Base-by-base conservation (phyloP, 2,113 vertebrate species). In the Plestiodon gilberti region DNA sequence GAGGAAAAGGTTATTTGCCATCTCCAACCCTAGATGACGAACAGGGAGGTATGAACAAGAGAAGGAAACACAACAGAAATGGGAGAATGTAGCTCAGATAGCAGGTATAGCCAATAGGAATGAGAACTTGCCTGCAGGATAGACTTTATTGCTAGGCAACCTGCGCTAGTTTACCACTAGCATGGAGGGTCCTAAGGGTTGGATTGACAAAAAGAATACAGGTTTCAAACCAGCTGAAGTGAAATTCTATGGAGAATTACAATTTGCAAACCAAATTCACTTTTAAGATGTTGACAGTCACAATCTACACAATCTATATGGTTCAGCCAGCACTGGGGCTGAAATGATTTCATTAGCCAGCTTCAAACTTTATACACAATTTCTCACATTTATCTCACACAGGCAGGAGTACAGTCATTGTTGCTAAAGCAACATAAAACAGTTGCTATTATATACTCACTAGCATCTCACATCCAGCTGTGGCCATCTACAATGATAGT, bases 351-450 rank as follows among this genome's bases (percentile, higher is more conserved):
- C 3, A 0, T 0, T 35, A 81, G 33, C 80, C 52, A 48, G 65
- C 71, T 71, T 55, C 9, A 57, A n/a, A 0, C 22, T 10, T 79
- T 38, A 70, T 84, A 81, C 65, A 88, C 64, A 18, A 81, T 69
- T 30, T 87, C 84, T 48, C 67, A 57, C 67, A 2, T 4, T 75
- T 48, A 33, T 76, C 43, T 43, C 74, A 20, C 28, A 25, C 48
- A 52, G 57, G 55, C 61, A 75, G 90, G 91, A 93, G 82, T 0
- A 5, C 73, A 33, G 48, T 9, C 35, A 88, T 91, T 91, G 87
- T 89, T 40, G 82, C 9, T 1, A 71, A 76, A 64, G 11, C 70
- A 4, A 57, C 7, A 7, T 35, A 25, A 28, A n/a, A 0, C 83
- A 88, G 83, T 85, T 90, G 89, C 76, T n/a, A 0, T 73, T 30